phyloP scores from a whole-genome alignment of 1,140 invertebrate genomes.

The Sinonovacula constricta region DNA sequence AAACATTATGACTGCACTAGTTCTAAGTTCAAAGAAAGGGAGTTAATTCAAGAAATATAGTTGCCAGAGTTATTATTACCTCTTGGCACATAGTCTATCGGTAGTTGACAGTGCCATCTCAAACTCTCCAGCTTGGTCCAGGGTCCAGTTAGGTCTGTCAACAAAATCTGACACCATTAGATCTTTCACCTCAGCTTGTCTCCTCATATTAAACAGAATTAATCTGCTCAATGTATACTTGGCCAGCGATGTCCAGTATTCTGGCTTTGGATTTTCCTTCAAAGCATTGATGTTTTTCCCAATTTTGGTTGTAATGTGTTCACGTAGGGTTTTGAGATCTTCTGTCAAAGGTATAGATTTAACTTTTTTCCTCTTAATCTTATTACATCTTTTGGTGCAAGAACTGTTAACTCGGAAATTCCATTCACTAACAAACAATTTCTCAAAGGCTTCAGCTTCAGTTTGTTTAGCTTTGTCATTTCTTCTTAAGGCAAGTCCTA shows the following conservation, averaged over 20 bases:
- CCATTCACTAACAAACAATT: slow-evolving; percentile 41
- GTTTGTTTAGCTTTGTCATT: background rate
- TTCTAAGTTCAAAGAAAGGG: no score
- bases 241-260: slow-evolving; percentile 15
- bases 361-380: slow-evolving; percentile 26
- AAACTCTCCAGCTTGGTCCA: slow-evolving; percentile 1
- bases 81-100: slow-evolving; percentile 8
- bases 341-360: slow-evolving; percentile 43
- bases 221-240: slow-evolving; percentile 27
- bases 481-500: background rate
- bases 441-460: background rate
- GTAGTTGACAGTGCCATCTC: background rate
- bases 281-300: background rate
- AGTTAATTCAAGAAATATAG: no score
- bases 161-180: background rate
- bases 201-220: slow-evolving; percentile 27
- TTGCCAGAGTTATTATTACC: slow-evolving; percentile 16
- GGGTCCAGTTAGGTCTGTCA: slow-evolving; percentile 4
- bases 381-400: slow-evolving; percentile 25
- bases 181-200: slow-evolving; percentile 21
- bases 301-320: slow-evolving; percentile 20
- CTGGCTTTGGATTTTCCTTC: background rate
- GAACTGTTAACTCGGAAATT: slow-evolving; percentile 36
- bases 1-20: no score
- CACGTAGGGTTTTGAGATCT: slow-evolving; percentile 37